Percentiles rank a stretch among this genome's conserved stretches.
phyloP scores from a whole-genome alignment of 2,888 invertebrate species.

The Vandiemenella viatica region DNA sequence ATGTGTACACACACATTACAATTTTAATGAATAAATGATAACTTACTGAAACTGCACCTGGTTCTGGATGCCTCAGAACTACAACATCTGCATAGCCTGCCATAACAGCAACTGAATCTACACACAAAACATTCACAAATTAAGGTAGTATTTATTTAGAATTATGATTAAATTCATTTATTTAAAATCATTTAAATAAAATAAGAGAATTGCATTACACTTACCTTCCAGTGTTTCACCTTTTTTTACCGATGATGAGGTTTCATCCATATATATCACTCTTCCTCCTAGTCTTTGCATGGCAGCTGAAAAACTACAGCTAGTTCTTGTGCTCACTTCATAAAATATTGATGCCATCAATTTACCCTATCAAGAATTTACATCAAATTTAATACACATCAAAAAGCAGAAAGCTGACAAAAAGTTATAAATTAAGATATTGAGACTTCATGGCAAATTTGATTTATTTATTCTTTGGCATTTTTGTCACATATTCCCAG shows the following conservation, averaged over 20 bases:
- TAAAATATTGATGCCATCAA: constrained; percentile 94
- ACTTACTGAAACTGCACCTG: constrained; percentile 76
- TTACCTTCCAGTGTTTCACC: constrained; percentile 83
- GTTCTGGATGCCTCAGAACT: constrained; percentile 85
- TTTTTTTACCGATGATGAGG: constrained; percentile 86
- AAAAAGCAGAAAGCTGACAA: too few relatives aligned
- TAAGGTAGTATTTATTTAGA: too few relatives aligned
- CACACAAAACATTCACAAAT: constrained; percentile 9
- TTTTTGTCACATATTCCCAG: too few relatives aligned
- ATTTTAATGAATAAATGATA: too few relatives aligned
- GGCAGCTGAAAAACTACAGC: constrained; percentile 90
- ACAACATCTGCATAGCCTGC: constrained; percentile 88
- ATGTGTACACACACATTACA: too few relatives aligned
- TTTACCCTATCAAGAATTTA: constrained; percentile 46
- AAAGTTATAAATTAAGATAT: too few relatives aligned
- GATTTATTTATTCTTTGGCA: too few relatives aligned
- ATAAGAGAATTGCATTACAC: neutral
- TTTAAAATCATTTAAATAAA: too few relatives aligned
- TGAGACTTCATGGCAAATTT: too few relatives aligned
- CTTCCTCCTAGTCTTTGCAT: constrained; percentile 92
- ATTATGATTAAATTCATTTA: too few relatives aligned
- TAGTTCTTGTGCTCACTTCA: constrained; percentile 93
- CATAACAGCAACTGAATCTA: constrained; percentile 68
- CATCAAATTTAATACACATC: too few relatives aligned
- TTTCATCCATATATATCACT: constrained; percentile 79